Evolutionary conservation across 2,113 vertebrate genomes (phyloP).

Genomic region (Clarias batrachus): DNA sequence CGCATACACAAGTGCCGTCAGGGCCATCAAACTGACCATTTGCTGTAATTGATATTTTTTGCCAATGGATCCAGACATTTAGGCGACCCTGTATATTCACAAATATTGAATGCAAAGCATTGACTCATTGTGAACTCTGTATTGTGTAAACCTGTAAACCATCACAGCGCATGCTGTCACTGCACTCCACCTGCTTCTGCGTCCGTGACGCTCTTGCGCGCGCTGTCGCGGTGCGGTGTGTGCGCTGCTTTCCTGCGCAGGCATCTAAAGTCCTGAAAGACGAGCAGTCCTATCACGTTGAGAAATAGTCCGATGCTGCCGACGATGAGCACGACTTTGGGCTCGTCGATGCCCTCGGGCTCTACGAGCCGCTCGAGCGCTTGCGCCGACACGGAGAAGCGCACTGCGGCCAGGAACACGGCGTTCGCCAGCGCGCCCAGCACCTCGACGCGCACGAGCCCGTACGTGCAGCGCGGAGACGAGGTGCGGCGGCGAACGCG

Average conservation of each 20-base stretch:
- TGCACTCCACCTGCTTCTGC: conserved; percentile 71
- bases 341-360: conserved; percentile 72
- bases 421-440: conserved; percentile 82
- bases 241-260: not conserved
- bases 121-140: too few relatives aligned
- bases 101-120: too few relatives aligned
- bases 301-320: conserved; percentile 81
- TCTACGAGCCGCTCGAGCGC: conserved; percentile 72
- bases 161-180: not conserved
- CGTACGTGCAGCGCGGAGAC: conserved; percentile 70
- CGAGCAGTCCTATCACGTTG: conserved; percentile 78
- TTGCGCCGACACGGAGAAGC: conserved; percentile 76
- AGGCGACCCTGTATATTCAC: too few relatives aligned
- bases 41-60: too few relatives aligned
- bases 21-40: too few relatives aligned
- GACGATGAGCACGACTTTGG: conserved; percentile 77
- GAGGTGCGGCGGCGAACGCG: conserved; percentile 68
- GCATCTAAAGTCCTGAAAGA: conserved; percentile 77
- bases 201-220: conserved; percentile 4
- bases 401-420: conserved; percentile 76
- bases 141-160: not conserved
- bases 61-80: too few relatives aligned
- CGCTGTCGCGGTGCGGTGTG: not conserved
- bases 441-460: conserved; percentile 78
- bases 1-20: too few relatives aligned